Evolutionary conservation across 2,797 vertebrate species (phyloP), one percentile per base, ranked within the genome.

Genomic region (Sciurus carolinensis): DNA sequence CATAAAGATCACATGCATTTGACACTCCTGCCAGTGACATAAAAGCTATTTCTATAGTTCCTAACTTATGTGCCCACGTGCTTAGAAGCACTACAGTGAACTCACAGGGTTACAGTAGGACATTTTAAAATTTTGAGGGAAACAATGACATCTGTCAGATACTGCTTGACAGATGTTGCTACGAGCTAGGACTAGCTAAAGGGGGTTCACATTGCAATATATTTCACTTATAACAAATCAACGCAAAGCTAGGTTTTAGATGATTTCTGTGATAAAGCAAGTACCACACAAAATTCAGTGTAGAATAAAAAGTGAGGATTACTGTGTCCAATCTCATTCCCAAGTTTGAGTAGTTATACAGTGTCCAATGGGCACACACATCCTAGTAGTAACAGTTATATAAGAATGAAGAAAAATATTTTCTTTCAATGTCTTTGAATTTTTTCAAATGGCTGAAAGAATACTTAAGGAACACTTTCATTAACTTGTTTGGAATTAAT

Each of bases 171-270:
- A 90, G 64, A 75, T 75, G 30, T 5, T 44, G 39, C 54, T 39
- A 59, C 36, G 44, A 47, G 39, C 54, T 54, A 54, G 52, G 15
- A 54, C 52, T 17, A 50, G 79, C 36, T 71, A 62, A 7, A 80
- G n/a, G 73, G 17, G 52, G 5, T 44, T 33, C 36, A 69, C 5
- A 52, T 42, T 33, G 33, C 75, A 89, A 76, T 33, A 66, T n/a
- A 72, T 73, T 92, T 44, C 71, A 90, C 92, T 89, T 73, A 92
- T 90, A 54, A 71, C 62, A 90, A 86, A 62, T 87, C 30, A 82
- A 50, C 64, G 42, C 50, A 95, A 91, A 82, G 54, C 64, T 39
- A 72, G 44, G 54, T 72, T 96, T 83, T 67, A 54, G 33, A 62
- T 59, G 62, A 50, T 52, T 89, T 50, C 42, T 91, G 22, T 91